Conservation (phyloP, 2,888 invertebrate genomes). For the Alsophila aescularia region DNA sequence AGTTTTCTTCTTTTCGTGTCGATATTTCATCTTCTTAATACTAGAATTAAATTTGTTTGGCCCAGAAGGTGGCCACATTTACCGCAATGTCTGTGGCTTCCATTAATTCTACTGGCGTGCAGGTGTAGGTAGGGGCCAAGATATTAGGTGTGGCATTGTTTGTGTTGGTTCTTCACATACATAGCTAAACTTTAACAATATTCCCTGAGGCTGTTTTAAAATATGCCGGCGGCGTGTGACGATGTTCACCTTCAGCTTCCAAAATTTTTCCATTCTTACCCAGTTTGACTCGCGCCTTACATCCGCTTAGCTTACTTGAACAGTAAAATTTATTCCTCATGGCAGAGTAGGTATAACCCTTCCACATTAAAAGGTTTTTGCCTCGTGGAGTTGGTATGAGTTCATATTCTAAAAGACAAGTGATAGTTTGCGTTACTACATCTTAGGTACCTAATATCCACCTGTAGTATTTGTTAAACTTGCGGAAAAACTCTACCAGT, state of each 20-base stretch:
- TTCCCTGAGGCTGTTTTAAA: background rate
- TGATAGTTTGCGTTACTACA: too few species aligned
- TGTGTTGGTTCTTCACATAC: background rate
- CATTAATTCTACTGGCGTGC: too few species aligned
- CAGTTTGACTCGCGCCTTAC: conserved; percentile 34
- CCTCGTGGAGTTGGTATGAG: conserved; percentile 41
- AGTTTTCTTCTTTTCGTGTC: too few species aligned
- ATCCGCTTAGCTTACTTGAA: conserved; percentile 32
- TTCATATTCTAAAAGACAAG: background rate
- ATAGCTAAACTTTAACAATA: background rate
- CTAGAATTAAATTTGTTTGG: too few species aligned
- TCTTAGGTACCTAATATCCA: too few species aligned
- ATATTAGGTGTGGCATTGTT: too few species aligned
- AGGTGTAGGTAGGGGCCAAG: too few species aligned
- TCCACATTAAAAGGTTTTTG: conserved; percentile 39
- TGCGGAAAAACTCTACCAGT: too few species aligned
- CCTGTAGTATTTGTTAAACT: too few species aligned
- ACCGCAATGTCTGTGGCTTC: too few species aligned
- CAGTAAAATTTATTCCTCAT: conserved; percentile 34
- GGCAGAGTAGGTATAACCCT: conserved; percentile 44
- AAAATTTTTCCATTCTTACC: background rate
- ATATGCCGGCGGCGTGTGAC: conserved; percentile 2
- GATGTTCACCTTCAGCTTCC: background rate
- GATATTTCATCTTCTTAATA: too few species aligned
- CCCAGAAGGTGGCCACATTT: too few species aligned